Evolutionary conservation across 1,140 invertebrate species (phyloP).

Genomic region (Drosophila punjabiensis): DNA sequence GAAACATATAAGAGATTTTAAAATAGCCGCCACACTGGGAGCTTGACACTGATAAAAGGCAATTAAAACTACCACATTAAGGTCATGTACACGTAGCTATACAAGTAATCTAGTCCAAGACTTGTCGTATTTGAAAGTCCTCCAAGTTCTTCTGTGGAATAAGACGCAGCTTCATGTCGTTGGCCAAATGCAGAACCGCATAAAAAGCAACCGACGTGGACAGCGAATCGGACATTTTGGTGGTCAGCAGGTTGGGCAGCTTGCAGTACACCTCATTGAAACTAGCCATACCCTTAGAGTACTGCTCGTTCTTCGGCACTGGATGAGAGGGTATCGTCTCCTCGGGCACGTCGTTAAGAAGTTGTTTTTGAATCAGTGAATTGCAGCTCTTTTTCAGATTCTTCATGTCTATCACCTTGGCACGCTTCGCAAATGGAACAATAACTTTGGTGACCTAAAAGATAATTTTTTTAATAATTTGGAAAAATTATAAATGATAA

Average conservation of each 20-base stretch:
- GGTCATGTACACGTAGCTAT: background rate
- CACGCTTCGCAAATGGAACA: slow-evolving; percentile 89
- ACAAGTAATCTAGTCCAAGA: slow-evolving; percentile 38
- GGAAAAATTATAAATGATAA: background rate
- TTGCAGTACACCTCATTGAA: slow-evolving; percentile 87
- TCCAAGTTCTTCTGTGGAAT: slow-evolving; percentile 71
- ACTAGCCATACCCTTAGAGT: slow-evolving; percentile 63
- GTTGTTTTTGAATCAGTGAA: slow-evolving; percentile 84
- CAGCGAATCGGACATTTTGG: slow-evolving; percentile 88
- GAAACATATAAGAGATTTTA: slow-evolving; percentile 11
- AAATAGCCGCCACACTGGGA: background rate
- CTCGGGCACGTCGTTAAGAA: slow-evolving; percentile 38
- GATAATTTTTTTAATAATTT: background rate
- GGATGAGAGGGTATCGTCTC: slow-evolving; percentile 59
- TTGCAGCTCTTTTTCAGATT: slow-evolving; percentile 89
- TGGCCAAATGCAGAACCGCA: slow-evolving; percentile 91
- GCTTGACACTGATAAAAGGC: background rate
- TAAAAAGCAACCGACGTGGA: slow-evolving; percentile 91
- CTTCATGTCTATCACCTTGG: slow-evolving; percentile 92
- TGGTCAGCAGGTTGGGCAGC: slow-evolving; percentile 87
- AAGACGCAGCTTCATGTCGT: slow-evolving; percentile 87
- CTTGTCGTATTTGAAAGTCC: slow-evolving; percentile 78
- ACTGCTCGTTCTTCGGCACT: slow-evolving; percentile 53
- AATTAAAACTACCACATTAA: slow-evolving; percentile 1
- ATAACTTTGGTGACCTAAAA: slow-evolving; percentile 87